These are phyloP conservation scores for Chloroclysta siterata DNA, from an alignment of 2,888 invertebrate species.

Conservation along the genomic window DNA sequence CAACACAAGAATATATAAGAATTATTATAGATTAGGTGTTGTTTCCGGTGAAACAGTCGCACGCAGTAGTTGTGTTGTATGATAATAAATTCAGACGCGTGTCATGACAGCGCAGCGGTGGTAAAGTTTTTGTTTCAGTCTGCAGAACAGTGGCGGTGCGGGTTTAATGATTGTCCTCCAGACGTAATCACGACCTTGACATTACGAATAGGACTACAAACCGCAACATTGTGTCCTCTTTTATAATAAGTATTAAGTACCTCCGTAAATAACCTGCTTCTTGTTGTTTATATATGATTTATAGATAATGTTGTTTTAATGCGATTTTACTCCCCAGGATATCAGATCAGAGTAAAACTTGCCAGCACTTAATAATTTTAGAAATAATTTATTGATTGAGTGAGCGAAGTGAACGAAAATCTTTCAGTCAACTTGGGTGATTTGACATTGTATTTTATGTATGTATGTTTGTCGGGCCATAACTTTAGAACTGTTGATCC, in stretches of 20 bases:
- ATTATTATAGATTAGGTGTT: neutral
- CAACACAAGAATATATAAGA: too few relatives aligned
- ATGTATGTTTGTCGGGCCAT: too few relatives aligned
- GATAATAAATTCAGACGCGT: neutral
- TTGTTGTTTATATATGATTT: constrained; percentile 6
- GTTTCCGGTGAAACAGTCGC: constrained; percentile 27
- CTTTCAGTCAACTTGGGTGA: too few relatives aligned
- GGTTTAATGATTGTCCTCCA: constrained; percentile 55
- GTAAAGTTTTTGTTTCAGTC: constrained; percentile 48
- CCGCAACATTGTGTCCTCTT: constrained; percentile 43
- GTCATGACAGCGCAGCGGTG: neutral
- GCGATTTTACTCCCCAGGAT: neutral
- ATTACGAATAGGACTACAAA: constrained; percentile 8
- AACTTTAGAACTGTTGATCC: too few relatives aligned
- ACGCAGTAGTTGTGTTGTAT: constrained; percentile 18
- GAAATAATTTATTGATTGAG: too few relatives aligned
- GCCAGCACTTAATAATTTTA: too few relatives aligned
- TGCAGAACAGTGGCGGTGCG: constrained; percentile 35
- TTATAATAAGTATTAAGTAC: constrained; percentile 24
- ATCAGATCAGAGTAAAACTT: too few relatives aligned
- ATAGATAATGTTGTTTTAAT: neutral
- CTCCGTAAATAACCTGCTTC: constrained; percentile 12
- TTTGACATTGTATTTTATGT: too few relatives aligned
- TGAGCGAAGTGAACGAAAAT: too few relatives aligned
- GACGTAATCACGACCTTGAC: constrained; percentile 56